Base-by-base conservation (phyloP, 2,113 vertebrate species). In the Megaleporinus macrocephalus region DNA sequence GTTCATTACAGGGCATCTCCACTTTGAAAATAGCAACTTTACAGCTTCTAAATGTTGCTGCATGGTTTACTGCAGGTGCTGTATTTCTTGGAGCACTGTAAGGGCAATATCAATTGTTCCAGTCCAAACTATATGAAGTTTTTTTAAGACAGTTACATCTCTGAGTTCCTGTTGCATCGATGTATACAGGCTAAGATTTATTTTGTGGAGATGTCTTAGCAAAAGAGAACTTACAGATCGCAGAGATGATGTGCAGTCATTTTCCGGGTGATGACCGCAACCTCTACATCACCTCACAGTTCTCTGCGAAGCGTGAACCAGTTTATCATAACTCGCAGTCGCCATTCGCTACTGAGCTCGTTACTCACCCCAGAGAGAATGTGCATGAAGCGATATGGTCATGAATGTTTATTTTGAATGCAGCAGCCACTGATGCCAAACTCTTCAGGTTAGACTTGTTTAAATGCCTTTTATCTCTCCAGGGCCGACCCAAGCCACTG, bases 371-470 rank as follows among this genome's bases (percentile, higher is more conserved):
- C 27, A n/a, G 79, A 75, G 76, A 78, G 84, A 81, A 76, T 74
- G 75, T 77, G 73, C 75, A 65, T 83, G 29, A 84, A 76, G 75
- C 5, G 55, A 86, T 84, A 79, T 84, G 83, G 77, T 71, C 73
- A 71, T 62, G 74, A 83, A 85, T 83, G 84, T 89, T 89, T 90
- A 89, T 86, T 85, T 79, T 86, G 82, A 86, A 87, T 18, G 84
- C 71, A 85, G 80, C 57, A 87, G 79, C 57, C 73, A 51, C 68
- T 86, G 89, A 89, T 89, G 87, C 89, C 47, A 83, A 90, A 90
- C 86, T 86, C 82, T 83, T 87, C 86, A 82, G 87, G 89, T 90
- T 83, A 89, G 81, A 90, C 87, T 77, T 82, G 71, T 72, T 86
- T 78, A 89, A 86, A 87, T 88, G 75, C 73, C 78, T 85, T 90